Evolutionary conservation across 2,797 vertebrate species (phyloP).

Genomic region (Octomys mimax): DNA sequence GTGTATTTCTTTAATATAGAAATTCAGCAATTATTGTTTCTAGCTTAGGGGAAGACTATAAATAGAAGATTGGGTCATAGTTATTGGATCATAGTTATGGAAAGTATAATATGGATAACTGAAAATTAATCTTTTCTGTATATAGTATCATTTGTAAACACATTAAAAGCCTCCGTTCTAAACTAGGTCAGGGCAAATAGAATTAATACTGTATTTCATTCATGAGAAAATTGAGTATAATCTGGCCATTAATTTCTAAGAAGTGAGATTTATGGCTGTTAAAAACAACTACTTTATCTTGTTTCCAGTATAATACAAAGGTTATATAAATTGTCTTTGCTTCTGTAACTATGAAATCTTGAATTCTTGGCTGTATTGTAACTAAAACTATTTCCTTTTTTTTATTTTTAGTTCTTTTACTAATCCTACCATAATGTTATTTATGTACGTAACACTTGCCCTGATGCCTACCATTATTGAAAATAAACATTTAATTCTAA

Average conservation of each 20-base stretch:
- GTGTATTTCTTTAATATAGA: not conserved
- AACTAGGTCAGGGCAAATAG: not conserved
- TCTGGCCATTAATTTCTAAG: not conserved
- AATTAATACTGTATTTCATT: not conserved
- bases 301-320: not conserved
- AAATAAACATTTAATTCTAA: not conserved
- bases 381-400: not conserved
- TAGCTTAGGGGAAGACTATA: not conserved
- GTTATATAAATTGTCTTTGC: not conserved
- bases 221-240: not conserved
- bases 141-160: not conserved
- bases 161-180: not conserved
- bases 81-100: not conserved
- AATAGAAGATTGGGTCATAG: not conserved
- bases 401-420: not conserved
- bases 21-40: conserved; percentile 24
- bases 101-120: not conserved
- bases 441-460: not conserved
- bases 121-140: not conserved
- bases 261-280: not conserved
- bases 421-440: not conserved
- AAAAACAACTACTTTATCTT: not conserved
- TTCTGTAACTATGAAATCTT: conserved; percentile 20
- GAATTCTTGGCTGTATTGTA: not conserved
- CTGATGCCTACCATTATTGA: not conserved